phyloP scores from a whole-genome alignment of 2,797 vertebrate genomes.

The Coilia nasus region DNA sequence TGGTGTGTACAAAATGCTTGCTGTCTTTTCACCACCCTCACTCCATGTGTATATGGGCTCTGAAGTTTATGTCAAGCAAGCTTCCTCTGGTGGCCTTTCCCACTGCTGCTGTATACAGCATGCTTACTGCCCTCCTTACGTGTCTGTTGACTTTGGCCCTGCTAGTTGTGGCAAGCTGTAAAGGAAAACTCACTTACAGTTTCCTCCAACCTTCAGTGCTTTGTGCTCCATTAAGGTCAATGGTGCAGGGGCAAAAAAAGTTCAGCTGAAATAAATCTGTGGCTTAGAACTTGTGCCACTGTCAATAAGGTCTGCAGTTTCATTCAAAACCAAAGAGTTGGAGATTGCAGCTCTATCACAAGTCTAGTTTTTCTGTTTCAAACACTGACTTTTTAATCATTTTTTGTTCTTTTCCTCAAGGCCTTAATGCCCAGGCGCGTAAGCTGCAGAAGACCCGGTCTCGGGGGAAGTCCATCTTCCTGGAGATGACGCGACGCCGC shows the following conservation, averaged over 20 bases:
- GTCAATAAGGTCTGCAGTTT: conserved; percentile 34
- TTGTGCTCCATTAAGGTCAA: background rate
- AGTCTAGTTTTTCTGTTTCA: background rate
- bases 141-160: conserved; percentile 68
- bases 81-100: conserved; percentile 49
- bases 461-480: conserved; percentile 72
- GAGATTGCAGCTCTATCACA: background rate
- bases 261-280: background rate
- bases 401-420: conserved; percentile 54
- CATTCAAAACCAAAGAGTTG: background rate
- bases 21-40: background rate
- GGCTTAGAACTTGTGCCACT: conserved; percentile 28
- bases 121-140: conserved; percentile 54
- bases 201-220: background rate
- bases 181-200: conserved; percentile 13
- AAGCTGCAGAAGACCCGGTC: conserved; percentile 82
- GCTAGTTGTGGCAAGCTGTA: background rate
- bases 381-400: background rate
- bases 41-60: background rate
- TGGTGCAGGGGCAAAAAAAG: background rate
- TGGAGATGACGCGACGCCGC: conserved; percentile 51
- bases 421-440: conserved; percentile 84
- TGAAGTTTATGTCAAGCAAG: background rate
- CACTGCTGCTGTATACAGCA: conserved; percentile 70
- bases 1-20: background rate